Evolutionary conservation across 2,797 vertebrate genomes (phyloP).

Genomic region (Xiphophorus birchmanni): DNA sequence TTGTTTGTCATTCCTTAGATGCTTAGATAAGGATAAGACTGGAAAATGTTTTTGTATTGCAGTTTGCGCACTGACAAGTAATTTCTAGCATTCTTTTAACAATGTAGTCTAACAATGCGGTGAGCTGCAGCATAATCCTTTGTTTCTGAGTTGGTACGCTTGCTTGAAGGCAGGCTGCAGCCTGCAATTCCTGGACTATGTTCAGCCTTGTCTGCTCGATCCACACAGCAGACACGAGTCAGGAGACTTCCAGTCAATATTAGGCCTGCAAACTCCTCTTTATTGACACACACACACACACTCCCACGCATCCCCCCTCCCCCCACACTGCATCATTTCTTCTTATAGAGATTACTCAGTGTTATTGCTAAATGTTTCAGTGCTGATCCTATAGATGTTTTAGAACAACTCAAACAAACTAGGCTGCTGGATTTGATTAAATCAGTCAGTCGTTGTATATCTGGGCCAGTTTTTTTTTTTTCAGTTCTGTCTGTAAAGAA

Average conservation of each 20-base stretch:
- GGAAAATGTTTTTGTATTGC: conserved; percentile 11
- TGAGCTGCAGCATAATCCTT: conserved; percentile 6
- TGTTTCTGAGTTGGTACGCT: neutral
- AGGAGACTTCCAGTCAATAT: conserved; percentile 52
- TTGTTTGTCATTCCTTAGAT: conserved; percentile 9
- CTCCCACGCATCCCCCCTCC: neutral
- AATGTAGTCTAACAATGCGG: neutral
- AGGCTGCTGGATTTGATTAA: neutral
- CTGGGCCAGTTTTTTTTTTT: neutral
- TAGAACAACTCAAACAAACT: neutral
- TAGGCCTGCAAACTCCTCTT: conserved; percentile 26
- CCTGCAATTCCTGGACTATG: conserved; percentile 42
- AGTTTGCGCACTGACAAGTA: neutral
- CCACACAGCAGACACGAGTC: conserved; percentile 48
- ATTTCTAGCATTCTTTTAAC: conserved; percentile 2
- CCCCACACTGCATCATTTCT: conserved; percentile 5
- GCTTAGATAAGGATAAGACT: neutral
- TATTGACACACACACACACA: conserved; percentile 18
- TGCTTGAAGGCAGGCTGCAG: conserved; percentile 54
- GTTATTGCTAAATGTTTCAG: conserved; percentile 1
- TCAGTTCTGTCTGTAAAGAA: neutral
- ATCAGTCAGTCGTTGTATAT: neutral
- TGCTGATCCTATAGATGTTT: neutral
- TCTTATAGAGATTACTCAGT: conserved; percentile 6
- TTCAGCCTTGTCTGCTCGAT: conserved; percentile 48